Base-by-base conservation (phyloP, 2,888 invertebrate species). In the Tinea pellionella region DNA sequence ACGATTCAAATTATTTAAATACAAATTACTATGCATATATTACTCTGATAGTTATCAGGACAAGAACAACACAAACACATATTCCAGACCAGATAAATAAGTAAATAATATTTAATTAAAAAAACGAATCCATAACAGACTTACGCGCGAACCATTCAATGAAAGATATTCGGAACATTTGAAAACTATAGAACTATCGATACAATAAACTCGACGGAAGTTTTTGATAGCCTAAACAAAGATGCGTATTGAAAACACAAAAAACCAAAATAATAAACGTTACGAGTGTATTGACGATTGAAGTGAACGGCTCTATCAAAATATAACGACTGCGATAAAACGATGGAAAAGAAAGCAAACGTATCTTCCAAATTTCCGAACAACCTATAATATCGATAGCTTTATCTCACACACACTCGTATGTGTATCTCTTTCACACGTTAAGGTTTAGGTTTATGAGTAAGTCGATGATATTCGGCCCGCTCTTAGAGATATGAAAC, bases 291-390 rank as follows among this genome's bases (percentile, higher is more conserved):
- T 78, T 78, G 81, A 71, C 78, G 78, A 80, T 84, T 78, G 76
- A 67, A 69, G 74, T 72, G 74, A 83, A 86, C 80, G 73, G 82
- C 83, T 82, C 84, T 80, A 87, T 87, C 85, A 87, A 87, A 86
- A 85, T 80, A 82, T 87, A 87, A 87, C 85, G 85, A 77, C 80
- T 65, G 68, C 82, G 82, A 87, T 87, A 86, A 87, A 85, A 75
- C 84, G 83, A 83, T 82, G 78, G 80, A 77, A 77, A 84, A 83
- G 83, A 86, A 85, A 85, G 82, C 83, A 82, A 85, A 80, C 77
- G 75, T 75, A 80, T 76, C 78, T 78, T 73, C 73, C 77, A 80
- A 83, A 81, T 78, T 80, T 80, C 79, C 78, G 81, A 86, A 84
- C 82, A 81, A 80, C 80, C 75, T 74, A 80, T 80, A 83, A 79